Evolutionary conservation across 2,888 invertebrate species (phyloP).

Genomic region (Halocaridina rubra): DNA sequence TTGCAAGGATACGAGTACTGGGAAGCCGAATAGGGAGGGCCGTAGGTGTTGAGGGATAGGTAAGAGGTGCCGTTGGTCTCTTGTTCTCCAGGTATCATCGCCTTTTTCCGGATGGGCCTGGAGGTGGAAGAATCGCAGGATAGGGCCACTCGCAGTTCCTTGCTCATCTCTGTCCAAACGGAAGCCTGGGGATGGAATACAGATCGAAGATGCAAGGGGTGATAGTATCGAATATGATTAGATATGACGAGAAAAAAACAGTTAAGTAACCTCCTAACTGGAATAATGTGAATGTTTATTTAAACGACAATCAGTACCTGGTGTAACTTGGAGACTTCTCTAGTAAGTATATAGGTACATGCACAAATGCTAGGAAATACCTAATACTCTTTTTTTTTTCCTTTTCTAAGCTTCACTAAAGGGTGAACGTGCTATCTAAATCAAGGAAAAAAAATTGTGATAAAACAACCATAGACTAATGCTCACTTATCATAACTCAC

Average conservation of each 20-base stretch:
- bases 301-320: no score
- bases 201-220: no score
- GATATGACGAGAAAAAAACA: no score
- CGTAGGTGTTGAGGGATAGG: slow-evolving; percentile 34
- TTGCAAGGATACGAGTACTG: slow-evolving; percentile 28
- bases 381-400: no score
- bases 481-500: slow-evolving; percentile 72
- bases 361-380: no score
- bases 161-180: slow-evolving; percentile 79
- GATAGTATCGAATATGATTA: no score
- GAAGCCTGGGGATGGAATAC: slow-evolving; percentile 72
- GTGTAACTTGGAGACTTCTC: no score
- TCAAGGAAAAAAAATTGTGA: background rate
- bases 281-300: no score
- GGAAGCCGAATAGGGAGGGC: slow-evolving; percentile 15
- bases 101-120: slow-evolving; percentile 74
- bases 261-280: no score
- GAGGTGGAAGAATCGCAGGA: slow-evolving; percentile 79
- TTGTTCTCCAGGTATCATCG: slow-evolving; percentile 9
- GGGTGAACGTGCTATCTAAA: no score
- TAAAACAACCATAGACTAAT: background rate
- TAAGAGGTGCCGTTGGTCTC: slow-evolving; percentile 29
- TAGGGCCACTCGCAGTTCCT: slow-evolving; percentile 78
- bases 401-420: no score
- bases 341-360: no score